Evolutionary conservation across 1,140 invertebrate genomes (phyloP), one percentile per base, ranked within the genome.

Genomic region (Drosophila truncata): DNA sequence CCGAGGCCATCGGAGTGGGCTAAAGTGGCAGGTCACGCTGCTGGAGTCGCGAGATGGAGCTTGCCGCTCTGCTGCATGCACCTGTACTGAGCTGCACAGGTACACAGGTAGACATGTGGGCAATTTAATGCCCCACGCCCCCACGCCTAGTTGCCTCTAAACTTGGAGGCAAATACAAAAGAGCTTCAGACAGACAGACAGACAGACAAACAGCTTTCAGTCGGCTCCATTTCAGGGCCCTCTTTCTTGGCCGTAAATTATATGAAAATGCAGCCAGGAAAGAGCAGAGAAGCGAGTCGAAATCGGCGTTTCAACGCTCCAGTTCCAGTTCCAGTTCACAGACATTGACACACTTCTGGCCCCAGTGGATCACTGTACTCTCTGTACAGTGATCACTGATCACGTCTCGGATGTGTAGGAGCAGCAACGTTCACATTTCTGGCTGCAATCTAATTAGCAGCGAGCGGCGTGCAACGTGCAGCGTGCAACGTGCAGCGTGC

Each of bases 301-400:
- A 86, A 82, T 83, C 58, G 61, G 69, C 64, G 62, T 50, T 64
- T 70, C 81, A 79, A 82, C 78, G 85, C 81, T 88, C 81, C 84
- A 91, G 88, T 91, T 91, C 83, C 83, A 91, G 88, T 91, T 91
- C 84, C 88, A 91, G 88, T 91, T 91, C 88, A 91, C 88, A 91
- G 88, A 73, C 88, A 91, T 91, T 91, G 88, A 91, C 88, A 91
- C 84, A 91, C 75, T 91, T 91, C 80, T 77, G 47, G 76, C 52
- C 47, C 47, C 44, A 18, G 49, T 39, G 44, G 69, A 72, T 69
- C 63, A 69, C 57, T 27, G 63, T 47, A 42, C 71, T 55, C 47
- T 31, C 65, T 23, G 55, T 37, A 55, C 71, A 33, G 37, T 57
- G 74, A 77, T 67, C 57, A 31, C 41, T 49, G 64, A 66, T 57